Evolutionary conservation across 2,797 vertebrate species (phyloP).

Genomic region (Crocidura indochinensis): DNA sequence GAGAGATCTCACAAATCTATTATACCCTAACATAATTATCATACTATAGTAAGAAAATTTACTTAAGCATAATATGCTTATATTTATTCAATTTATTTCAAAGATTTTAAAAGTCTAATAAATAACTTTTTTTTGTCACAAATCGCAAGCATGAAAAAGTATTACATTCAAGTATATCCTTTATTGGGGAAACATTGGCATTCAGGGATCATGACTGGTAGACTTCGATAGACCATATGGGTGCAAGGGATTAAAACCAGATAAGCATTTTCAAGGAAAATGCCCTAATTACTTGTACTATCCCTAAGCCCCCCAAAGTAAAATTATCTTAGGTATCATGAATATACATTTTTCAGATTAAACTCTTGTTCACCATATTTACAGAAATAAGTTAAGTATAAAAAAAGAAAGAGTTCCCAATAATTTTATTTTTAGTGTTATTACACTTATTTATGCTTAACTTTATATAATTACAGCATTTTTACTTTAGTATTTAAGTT

Average conservation of each 20-base stretch:
- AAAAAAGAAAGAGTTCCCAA: neutral
- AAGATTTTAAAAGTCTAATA: neutral
- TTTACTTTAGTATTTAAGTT: neutral
- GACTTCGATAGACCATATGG: no score
- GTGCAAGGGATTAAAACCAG: no score
- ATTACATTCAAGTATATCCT: neutral
- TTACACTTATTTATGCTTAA: neutral
- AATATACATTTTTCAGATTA: neutral
- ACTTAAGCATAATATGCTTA: neutral
- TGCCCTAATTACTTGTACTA: no score
- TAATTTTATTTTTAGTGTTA: neutral
- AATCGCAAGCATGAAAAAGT: neutral
- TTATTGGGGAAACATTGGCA: no score
- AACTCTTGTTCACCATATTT: neutral
- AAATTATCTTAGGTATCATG: neutral
- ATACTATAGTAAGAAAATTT: neutral
- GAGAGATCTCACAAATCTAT: neutral
- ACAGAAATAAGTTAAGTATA: neutral
- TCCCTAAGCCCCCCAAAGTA: no score
- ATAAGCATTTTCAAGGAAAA: no score
- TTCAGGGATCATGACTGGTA: no score
- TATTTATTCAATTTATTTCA: neutral
- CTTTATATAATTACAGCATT: neutral
- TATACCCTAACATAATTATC: neutral
- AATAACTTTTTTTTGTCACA: neutral